These are phyloP conservation scores for Chesias legatella DNA, from an alignment of 2,888 invertebrate species.

Conservation along the genomic window DNA sequence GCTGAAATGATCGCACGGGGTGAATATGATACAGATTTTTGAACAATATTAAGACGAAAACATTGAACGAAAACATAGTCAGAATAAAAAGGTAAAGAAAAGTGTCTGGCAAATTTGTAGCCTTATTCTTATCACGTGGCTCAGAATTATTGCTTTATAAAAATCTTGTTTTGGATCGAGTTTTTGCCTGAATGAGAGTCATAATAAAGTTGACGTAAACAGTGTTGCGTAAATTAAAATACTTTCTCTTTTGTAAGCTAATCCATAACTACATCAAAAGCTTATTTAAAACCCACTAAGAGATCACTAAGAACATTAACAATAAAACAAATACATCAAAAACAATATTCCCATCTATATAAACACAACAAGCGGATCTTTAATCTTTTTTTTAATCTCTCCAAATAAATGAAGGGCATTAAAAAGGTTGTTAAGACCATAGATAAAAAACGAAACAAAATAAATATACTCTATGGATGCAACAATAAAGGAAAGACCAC, in stretches of 20 bases:
- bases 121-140: no score
- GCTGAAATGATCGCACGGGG: no score
- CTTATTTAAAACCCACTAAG: conserved; percentile 9
- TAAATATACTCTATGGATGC: no score
- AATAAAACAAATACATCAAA: conserved; percentile 15
- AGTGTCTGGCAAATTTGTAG: no score
- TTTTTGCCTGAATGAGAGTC: no score
- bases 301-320: conserved; percentile 11
- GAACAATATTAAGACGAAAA: no score
- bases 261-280: conserved; percentile 15
- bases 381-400: conserved; percentile 16
- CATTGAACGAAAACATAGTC: no score
- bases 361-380: conserved; percentile 13
- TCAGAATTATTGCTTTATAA: no score
- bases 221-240: conserved; percentile 24
- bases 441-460: conserved; percentile 33
- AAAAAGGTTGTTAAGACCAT: conserved; percentile 52
- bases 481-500: conserved; percentile 47
- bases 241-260: conserved; percentile 15
- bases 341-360: conserved; percentile 18
- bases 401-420: conserved; percentile 17
- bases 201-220: no score
- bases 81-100: no score
- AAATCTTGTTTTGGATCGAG: no score
- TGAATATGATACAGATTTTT: no score